Base-by-base conservation (phyloP, 2,113 vertebrate genomes). In the Hepsetus odoe region DNA sequence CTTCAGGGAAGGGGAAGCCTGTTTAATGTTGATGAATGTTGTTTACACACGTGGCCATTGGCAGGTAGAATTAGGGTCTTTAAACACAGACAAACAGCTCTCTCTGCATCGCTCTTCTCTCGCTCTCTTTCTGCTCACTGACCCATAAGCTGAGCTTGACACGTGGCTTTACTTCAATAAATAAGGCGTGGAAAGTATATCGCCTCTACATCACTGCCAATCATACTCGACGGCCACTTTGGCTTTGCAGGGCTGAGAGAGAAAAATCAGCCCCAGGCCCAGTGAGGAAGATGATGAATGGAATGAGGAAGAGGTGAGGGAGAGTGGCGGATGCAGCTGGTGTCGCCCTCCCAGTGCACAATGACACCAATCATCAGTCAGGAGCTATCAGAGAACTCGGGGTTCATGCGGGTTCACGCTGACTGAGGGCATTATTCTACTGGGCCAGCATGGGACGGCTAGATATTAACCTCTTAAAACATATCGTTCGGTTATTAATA, bases 41-140 rank as follows among this genome's bases (percentile, higher is more conserved):
- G 26, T 68, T 76, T 56, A 76, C 40, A 56, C 55, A 64, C 77
- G 66, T 80, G 35, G 30, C 56, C 76, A 75, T 58, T 42, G 78
- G 70, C 84, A 82, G 20, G 64, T 67, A 77, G 84, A 82, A 87
- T 84, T 85, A 82, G 62, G 80, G 80, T 77, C 81, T 56, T 71
- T 80, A 82, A 85, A 81, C 58, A 46, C 56, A 74, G 79, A 65
- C 32, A 42, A 58, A 74, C 53, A 42, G 8, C 59, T 55, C 53
- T 72, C 26, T 24, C 30, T 26, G 6, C 0, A 1, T 42, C 46
- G 30, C 61, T 71, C 26, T 42, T 14, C 42, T 64, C 18, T 8
- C 55, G 70, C 24, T 49, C 46, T 49, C 51, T 55, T 55, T 22
- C 32, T 49, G 1, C 65, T 69, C 79, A 74, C 53, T 84, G 83